These are phyloP conservation scores for Syngnathus acus DNA, from an alignment of 2,797 vertebrate genomes.

Conservation along the genomic window DNA sequence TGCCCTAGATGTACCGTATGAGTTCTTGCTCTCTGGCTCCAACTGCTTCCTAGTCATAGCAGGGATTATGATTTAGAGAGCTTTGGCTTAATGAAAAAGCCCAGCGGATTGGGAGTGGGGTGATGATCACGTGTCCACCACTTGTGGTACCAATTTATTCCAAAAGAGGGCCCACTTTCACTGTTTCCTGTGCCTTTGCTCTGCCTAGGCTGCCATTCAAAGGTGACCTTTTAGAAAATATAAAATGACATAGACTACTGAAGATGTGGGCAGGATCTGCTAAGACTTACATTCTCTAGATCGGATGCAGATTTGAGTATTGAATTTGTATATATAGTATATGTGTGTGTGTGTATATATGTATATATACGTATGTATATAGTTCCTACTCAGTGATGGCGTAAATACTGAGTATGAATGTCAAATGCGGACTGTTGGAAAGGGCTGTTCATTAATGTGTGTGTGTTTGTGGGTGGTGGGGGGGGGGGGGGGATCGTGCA, in stretches of 20 bases:
- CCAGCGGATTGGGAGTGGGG: constrained; percentile 27
- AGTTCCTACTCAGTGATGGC: too few relatives aligned
- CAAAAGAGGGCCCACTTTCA: constrained; percentile 67
- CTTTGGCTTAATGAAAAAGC: constrained; percentile 46
- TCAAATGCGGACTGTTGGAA: too few relatives aligned
- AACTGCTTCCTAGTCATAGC: constrained; percentile 12
- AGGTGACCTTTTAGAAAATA: too few relatives aligned
- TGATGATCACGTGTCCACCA: constrained; percentile 34
- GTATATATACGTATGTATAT: too few relatives aligned
- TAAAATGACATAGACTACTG: too few relatives aligned
- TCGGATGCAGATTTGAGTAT: too few relatives aligned
- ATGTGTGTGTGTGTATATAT: too few relatives aligned
- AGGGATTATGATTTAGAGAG: constrained; percentile 55
- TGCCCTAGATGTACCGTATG: constrained; percentile 15
- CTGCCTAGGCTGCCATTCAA: too few relatives aligned
- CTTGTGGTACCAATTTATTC: constrained; percentile 55
- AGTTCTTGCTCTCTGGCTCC: constrained; percentile 8
- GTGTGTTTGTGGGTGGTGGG: too few relatives aligned
- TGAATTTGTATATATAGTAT: too few relatives aligned
- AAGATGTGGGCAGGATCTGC: background rate
- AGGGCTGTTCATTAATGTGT: too few relatives aligned
- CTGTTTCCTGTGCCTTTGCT: constrained; percentile 22
- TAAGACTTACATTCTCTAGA: background rate
- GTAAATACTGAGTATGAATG: background rate
- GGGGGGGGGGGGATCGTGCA: too few relatives aligned